A percentile compares a stretch with the other conserved stretches of the same genome.
These are phyloP conservation scores for Coelinius sp. DNA, from an alignment of 2,888 invertebrate genomes.

Conservation along the genomic window DNA sequence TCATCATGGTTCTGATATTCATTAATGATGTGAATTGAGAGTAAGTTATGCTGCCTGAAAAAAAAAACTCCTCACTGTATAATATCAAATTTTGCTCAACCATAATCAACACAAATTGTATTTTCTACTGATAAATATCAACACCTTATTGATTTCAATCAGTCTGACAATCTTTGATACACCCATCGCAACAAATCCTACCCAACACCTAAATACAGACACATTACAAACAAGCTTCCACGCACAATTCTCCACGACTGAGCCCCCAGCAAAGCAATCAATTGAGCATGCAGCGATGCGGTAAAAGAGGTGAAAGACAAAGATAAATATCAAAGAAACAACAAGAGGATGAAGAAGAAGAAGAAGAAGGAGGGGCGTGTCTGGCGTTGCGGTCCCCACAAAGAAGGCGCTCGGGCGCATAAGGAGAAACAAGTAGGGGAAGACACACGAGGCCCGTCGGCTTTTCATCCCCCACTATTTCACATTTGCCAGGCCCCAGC, in stretches of 20 bases:
- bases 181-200: neutral
- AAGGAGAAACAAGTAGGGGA: slow-evolving; percentile 37
- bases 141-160: neutral
- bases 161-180: neutral
- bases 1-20: neutral
- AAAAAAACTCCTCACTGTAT: no score
- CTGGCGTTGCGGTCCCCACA: slow-evolving; percentile 64
- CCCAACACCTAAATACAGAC: neutral
- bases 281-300: neutral
- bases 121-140: neutral
- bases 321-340: slow-evolving; percentile 30
- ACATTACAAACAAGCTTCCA: slow-evolving; percentile 12
- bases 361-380: slow-evolving; percentile 61
- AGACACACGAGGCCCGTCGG: slow-evolving; percentile 24
- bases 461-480: slow-evolving; percentile 57
- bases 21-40: neutral
- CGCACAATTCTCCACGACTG: neutral
- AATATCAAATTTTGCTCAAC: no score
- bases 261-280: slow-evolving; percentile 31
- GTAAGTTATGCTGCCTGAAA: no score
- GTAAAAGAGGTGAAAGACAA: slow-evolving; percentile 24
- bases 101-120: no score
- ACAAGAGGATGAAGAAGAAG: slow-evolving; percentile 24
- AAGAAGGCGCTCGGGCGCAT: slow-evolving; percentile 58
- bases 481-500: slow-evolving; percentile 47